Base-by-base conservation (phyloP, 2,888 invertebrate genomes). In the Campoplex nolae region DNA sequence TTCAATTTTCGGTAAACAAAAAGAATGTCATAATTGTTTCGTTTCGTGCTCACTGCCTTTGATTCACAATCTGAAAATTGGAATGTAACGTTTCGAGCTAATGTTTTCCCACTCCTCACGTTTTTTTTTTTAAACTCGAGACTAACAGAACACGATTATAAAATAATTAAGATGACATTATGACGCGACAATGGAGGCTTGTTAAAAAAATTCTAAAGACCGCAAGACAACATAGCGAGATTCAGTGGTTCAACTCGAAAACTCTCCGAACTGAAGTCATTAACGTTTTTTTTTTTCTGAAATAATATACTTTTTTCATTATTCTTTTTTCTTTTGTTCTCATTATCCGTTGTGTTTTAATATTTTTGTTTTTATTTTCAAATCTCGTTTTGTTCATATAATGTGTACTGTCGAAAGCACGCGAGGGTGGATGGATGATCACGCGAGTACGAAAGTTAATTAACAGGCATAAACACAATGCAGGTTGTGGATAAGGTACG, bases 371-470 rank as follows among this genome's bases (percentile, higher is more conserved):
- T 42, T 38, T 18, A 18, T 54, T 28, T n/a, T 11, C 32, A 11
- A 62, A 62, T 11, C 62, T 71, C 51, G 71, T 28, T 32, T 71
- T 54, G 45, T 73, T 67, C 65, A 45, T 56, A 56, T 13, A 70
- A 54, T 38, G 38, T 68, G 54, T 38, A 48, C 11, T 11, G 62
- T 35, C 45, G 73, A 54, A 62, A 74, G 67, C 78, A 78, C 78
- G 84, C 73, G 54, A 79, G 80, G 56, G 56, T 42, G 51, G 58
- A 79, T 51, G 32, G 51, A 75, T 56, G 70, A 28, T 70, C 68
- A 80, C 62, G 68, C 84, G 70, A 80, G 58, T 75, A 51, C 68
- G 51, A 80, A 62, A 74, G 75, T 84, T 84, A 79, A 84, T 80
- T 84, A 80, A 80, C 74, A 62, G 73, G 68, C 74, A 62, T 68